Percentiles rank a stretch among this genome's conserved stretches.
Conservation (phyloP, 2,113 vertebrate species). For the Menura novaehollandiae region DNA sequence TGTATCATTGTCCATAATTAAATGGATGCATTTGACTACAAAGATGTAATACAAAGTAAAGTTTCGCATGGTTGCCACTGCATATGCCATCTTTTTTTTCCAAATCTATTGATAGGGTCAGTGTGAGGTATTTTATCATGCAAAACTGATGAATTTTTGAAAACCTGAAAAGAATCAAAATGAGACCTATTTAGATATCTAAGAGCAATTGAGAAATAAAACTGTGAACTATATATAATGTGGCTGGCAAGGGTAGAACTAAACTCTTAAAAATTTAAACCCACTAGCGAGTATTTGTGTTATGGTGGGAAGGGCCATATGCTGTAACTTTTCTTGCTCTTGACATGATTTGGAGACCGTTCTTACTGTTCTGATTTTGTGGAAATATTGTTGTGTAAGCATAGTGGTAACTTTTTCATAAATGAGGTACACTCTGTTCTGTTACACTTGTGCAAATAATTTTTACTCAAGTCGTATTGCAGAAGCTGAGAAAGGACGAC, state of each 20-base stretch:
- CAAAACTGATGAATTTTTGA: neutral
- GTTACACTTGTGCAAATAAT: neutral
- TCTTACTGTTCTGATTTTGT: neutral
- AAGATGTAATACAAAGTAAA: neutral
- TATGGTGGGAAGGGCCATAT: neutral
- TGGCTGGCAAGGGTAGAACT: neutral
- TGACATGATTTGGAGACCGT: neutral
- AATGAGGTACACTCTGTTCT: neutral
- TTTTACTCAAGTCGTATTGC: neutral
- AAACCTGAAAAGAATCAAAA: neutral
- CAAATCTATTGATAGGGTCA: neutral
- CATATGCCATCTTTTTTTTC: neutral
- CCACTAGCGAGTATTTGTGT: neutral
- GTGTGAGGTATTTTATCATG: neutral
- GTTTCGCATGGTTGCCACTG: neutral
- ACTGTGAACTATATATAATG: neutral
- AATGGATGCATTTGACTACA: neutral
- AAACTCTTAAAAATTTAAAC: neutral
- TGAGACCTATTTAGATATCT: neutral
- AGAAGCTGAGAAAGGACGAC: neutral
- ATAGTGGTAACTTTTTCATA: neutral
- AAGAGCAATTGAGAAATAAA: neutral
- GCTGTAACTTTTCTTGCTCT: neutral
- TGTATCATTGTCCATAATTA: neutral
- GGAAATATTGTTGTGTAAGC: neutral